These are phyloP conservation scores for Neostethus bicornis DNA, from an alignment of 2,797 vertebrate species.

Conservation along the genomic window DNA sequence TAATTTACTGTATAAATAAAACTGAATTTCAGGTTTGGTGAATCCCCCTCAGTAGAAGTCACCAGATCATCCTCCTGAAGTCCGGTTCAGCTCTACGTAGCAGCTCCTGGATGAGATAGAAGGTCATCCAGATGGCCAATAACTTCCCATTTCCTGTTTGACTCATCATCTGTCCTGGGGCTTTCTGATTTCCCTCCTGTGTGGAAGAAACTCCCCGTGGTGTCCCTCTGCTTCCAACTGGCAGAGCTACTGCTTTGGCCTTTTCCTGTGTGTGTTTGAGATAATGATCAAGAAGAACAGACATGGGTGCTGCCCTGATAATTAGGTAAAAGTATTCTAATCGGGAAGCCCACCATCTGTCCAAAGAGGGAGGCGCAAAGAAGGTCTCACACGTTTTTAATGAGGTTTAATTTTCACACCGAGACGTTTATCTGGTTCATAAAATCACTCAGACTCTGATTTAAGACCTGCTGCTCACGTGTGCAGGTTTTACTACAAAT, in stretches of 20 bases:
- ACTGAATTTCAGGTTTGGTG: too few species aligned
- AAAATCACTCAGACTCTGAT: conserved; percentile 24
- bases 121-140: conserved; percentile 59
- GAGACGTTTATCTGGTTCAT: conserved; percentile 58
- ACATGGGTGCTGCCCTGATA: conserved; percentile 62
- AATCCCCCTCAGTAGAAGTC: conserved; percentile 18
- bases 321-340: conserved; percentile 76
- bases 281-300: conserved; percentile 42
- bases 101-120: conserved; percentile 43
- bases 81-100: conserved; percentile 31
- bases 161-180: conserved; percentile 36
- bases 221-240: conserved; percentile 42
- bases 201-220: conserved; percentile 45
- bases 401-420: conserved; percentile 73
- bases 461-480: neutral
- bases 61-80: neutral
- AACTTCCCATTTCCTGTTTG: conserved; percentile 45
- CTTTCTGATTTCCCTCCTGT: conserved; percentile 41
- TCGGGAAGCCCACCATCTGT: conserved; percentile 75
- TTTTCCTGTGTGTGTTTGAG: conserved; percentile 52
- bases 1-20: too few species aligned
- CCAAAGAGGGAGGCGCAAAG: conserved; percentile 56
- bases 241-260: conserved; percentile 64
- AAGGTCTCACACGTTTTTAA: conserved; percentile 78
- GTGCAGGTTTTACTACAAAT: too few species aligned